Percentiles rank a stretch among this genome's conserved stretches.
Conservation (phyloP, 92 coral and sea anemone genomes). For the Epizoanthus fatuus region DNA sequence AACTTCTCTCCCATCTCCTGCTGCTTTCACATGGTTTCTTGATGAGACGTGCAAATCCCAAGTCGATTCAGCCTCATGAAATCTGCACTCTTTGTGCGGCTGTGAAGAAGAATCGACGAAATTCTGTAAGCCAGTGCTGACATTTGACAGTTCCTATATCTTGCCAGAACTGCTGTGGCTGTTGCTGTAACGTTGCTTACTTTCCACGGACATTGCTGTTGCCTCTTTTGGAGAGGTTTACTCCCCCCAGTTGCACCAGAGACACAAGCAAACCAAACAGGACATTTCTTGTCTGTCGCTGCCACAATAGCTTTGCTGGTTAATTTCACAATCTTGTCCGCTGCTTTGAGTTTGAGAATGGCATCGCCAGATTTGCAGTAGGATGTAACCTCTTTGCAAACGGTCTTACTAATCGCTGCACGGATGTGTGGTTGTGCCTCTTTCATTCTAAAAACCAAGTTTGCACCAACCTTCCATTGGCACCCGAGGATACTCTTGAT, state of each 20-base stretch:
- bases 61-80: constrained; percentile 4
- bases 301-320: background rate
- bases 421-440: no score
- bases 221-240: background rate
- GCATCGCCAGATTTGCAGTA: constrained; percentile 1
- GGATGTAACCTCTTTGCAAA: background rate
- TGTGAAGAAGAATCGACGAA: background rate
- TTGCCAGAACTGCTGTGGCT: constrained; percentile 9
- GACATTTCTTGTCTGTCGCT: constrained; percentile 5
- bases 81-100: background rate
- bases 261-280: constrained; percentile 16
- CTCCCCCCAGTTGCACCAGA: constrained; percentile 5
- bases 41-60: constrained; percentile 16
- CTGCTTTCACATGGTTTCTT: background rate
- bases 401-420: background rate
- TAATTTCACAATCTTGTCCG: background rate
- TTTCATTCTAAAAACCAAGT: no score
- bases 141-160: background rate
- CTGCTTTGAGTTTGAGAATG: background rate
- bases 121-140: background rate
- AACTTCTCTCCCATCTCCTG: background rate
- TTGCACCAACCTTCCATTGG: no score
- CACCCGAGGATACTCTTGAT: no score
- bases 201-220: background rate
- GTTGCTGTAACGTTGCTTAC: background rate